Conservation (phyloP, 2,888 invertebrate genomes). For the Oscheius sp. region DNA sequence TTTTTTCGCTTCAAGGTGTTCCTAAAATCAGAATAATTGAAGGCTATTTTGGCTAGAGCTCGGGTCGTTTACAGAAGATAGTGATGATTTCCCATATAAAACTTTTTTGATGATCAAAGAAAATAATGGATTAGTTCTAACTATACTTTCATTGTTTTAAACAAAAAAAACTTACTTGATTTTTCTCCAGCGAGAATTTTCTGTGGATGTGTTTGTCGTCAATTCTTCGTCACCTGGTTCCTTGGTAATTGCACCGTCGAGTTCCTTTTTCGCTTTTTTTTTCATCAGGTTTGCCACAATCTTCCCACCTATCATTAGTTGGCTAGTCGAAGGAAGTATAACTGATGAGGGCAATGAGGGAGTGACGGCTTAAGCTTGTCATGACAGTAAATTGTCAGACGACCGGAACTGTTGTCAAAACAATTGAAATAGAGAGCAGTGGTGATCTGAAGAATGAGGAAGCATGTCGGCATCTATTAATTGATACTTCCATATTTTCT, state of each 20-base stretch:
- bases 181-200: not conserved
- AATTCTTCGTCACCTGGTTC: not conserved
- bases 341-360: no score
- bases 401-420: no score
- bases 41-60: not conserved
- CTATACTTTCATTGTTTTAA: no score
- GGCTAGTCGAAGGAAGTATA: no score
- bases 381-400: no score
- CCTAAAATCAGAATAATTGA: not conserved
- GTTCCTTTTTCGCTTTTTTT: not conserved
- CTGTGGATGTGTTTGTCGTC: not conserved
- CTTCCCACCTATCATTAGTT: slow-evolving; percentile 4
- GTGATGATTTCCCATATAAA: not conserved
- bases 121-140: not conserved
- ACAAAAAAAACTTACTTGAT: not conserved
- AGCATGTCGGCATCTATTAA: no score
- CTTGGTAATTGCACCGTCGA: not conserved
- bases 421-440: no score
- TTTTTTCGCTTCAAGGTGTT: not conserved
- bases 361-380: no score
- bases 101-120: no score
- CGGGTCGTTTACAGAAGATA: not conserved
- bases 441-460: no score
- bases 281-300: slow-evolving; percentile 13
- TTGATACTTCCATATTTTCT: no score